Evolutionary conservation across 2,113 vertebrate genomes (phyloP).

Genomic region (Tetraodon nigroviridis): DNA sequence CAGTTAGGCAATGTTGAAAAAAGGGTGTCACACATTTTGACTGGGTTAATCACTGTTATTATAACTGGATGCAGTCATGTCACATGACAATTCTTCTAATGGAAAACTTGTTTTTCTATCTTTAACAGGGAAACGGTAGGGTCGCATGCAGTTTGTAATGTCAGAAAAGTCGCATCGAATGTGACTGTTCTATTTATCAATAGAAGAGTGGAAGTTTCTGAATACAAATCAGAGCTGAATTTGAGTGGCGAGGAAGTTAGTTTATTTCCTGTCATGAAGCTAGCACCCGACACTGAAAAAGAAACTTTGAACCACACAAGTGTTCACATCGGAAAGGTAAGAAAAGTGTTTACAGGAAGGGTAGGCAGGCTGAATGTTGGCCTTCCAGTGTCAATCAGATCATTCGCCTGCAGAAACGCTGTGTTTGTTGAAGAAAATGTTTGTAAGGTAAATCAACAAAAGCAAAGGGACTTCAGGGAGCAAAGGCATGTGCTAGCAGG

Average conservation of each 20-base stretch:
- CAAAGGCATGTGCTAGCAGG: not conserved
- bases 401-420: slow-evolving; percentile 3
- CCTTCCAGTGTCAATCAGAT: slow-evolving; percentile 14
- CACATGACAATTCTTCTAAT: no score
- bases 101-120: not conserved
- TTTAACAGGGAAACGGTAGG: not conserved
- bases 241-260: slow-evolving; percentile 2
- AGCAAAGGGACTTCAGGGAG: not conserved
- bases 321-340: slow-evolving; percentile 21
- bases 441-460: not conserved
- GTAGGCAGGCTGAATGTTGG: slow-evolving; percentile 1
- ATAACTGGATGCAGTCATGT: not conserved
- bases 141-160: no score
- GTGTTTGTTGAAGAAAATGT: not conserved
- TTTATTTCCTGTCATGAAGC: slow-evolving; percentile 28
- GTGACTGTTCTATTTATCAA: not conserved
- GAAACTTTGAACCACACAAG: slow-evolving; percentile 14
- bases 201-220: not conserved
- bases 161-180: not conserved
- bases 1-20: slow-evolving; percentile 26
- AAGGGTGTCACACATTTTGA: slow-evolving; percentile 20
- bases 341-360: slow-evolving; percentile 12
- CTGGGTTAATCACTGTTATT: slow-evolving; percentile 7
- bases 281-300: slow-evolving; percentile 1
- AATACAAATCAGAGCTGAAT: slow-evolving; percentile 16